A percentile compares a stretch with the other conserved stretches of the same genome.
These are phyloP conservation scores for Anthopleura xanthogrammica DNA, from an alignment of 92 coral and sea anemone genomes.

Conservation along the genomic window DNA sequence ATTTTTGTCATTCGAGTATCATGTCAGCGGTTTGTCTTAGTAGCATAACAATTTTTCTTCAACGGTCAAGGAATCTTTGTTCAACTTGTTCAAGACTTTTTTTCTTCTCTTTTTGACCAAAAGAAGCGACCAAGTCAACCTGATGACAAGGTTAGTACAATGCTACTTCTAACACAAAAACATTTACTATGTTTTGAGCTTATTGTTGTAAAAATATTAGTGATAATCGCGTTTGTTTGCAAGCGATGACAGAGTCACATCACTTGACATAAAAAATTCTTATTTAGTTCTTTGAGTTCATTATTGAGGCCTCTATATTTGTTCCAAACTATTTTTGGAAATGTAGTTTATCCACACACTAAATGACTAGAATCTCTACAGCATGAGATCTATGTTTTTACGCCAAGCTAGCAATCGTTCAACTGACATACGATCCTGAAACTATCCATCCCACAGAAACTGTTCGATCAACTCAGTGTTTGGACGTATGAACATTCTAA, in stretches of 20 bases:
- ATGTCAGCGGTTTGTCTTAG: constrained; percentile 30
- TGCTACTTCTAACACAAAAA: not conserved
- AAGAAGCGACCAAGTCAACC: not conserved
- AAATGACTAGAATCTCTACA: not conserved
- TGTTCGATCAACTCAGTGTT: too few species aligned
- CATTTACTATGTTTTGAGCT: not conserved
- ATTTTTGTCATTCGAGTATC: not conserved
- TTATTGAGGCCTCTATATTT: not conserved
- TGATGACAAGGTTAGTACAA: constrained; percentile 5
- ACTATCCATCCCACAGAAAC: too few species aligned
- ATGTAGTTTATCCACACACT: not conserved
- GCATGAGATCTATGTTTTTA: not conserved
- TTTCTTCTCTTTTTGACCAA: not conserved
- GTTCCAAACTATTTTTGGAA: not conserved
- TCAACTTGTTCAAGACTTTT: not conserved
- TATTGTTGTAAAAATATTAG: too few species aligned
- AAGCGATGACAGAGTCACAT: not conserved
- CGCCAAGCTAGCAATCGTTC: too few species aligned
- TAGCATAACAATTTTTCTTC: constrained; percentile 21
- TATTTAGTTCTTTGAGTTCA: too few species aligned
- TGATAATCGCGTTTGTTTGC: too few species aligned
- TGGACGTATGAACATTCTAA: too few species aligned
- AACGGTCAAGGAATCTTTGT: not conserved
- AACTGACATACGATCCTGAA: not conserved
- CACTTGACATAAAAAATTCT: too few species aligned